Evolutionary conservation across 2,113 vertebrate genomes (phyloP), one percentile per base, ranked within the genome.

Genomic region (Albula goreensis): DNA sequence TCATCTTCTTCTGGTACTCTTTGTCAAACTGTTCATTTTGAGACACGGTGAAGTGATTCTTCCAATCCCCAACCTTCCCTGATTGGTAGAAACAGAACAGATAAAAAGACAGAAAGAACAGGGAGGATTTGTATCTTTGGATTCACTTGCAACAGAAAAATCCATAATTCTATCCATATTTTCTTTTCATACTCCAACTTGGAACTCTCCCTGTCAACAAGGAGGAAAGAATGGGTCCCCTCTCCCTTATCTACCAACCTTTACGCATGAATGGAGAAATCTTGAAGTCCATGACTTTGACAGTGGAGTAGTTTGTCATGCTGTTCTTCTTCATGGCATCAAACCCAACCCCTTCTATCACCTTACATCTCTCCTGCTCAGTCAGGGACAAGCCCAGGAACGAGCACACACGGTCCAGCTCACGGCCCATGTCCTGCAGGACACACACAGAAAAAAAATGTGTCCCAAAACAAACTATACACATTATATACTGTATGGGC

Each of bases 311-410:
- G 89, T 96, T 96, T 85, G 93, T 80, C 50, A 90, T 88, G 51
- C 93, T 92, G 89, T 96, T 96, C 22, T 94, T 89, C 87, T 94
- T 97, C 95, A 96, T 97, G 7, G 91, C 92, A 60, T 94, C 89
- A 88, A 97, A 97, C 52, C 92, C 94, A 0, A 89, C 94, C 41
- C 89, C 89, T 78, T 89, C 60, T n/a, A 89, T 31, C 17, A 97
- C 93, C 81, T 86, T 93, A 3, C 89, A 87, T 86, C 94, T 66
- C 0, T 83, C 91, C 83, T 78, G 92, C 66, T 91, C 88, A 0
- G 86, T 22, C 5, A 93, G 4, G 19, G 95, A 91, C 88, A 95
- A 94, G 52, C 92, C 94, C 74, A 97, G 93, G 88, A 96, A 96
- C 12, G 70, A 86, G 85, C 96, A 92, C 25, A 96, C 88, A 66